These are phyloP conservation scores for Mythimna ferrago DNA, from an alignment of 2,888 invertebrate genomes.

Conservation along the genomic window DNA sequence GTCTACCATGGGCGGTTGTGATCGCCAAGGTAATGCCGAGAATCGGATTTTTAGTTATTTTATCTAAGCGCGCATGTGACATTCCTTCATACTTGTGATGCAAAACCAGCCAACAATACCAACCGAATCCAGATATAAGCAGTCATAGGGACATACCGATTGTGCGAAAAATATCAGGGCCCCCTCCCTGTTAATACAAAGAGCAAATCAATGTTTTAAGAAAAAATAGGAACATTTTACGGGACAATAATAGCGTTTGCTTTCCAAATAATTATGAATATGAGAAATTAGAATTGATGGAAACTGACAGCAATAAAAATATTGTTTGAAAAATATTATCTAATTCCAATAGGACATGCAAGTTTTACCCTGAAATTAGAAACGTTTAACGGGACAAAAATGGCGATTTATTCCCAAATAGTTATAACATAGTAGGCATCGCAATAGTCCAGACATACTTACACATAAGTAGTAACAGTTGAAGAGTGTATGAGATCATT, in stretches of 20 bases:
- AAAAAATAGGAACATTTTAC: slow-evolving; percentile 4
- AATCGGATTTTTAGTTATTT: background rate
- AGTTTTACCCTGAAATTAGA: slow-evolving; percentile 73
- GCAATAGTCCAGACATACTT: slow-evolving; percentile 72
- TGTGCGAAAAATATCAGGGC: slow-evolving; percentile 14
- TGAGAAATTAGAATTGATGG: slow-evolving; percentile 3
- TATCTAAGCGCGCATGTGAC: background rate
- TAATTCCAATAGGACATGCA: slow-evolving; percentile 51
- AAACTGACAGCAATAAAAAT: slow-evolving; percentile 56
- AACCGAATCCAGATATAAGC: background rate
- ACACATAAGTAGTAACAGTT: slow-evolving; percentile 79
- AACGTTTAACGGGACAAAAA: slow-evolving; percentile 69
- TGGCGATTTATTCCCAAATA: slow-evolving; percentile 74
- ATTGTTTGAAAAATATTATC: slow-evolving; percentile 42
- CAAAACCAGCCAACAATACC: background rate
- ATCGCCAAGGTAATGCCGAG: background rate
- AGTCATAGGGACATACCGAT: background rate
- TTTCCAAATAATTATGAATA: slow-evolving; percentile 2
- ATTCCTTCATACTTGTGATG: background rate
- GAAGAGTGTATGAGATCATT: slow-evolving; percentile 86
- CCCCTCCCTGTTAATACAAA: too few relatives aligned
- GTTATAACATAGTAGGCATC: slow-evolving; percentile 65
- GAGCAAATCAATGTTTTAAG: slow-evolving; percentile 44
- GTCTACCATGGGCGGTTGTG: background rate
- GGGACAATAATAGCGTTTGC: background rate